Evolutionary conservation across 1,140 invertebrate species (phyloP), one percentile per base, ranked within the genome.

Genomic region (Stegodyphus dumicola): DNA sequence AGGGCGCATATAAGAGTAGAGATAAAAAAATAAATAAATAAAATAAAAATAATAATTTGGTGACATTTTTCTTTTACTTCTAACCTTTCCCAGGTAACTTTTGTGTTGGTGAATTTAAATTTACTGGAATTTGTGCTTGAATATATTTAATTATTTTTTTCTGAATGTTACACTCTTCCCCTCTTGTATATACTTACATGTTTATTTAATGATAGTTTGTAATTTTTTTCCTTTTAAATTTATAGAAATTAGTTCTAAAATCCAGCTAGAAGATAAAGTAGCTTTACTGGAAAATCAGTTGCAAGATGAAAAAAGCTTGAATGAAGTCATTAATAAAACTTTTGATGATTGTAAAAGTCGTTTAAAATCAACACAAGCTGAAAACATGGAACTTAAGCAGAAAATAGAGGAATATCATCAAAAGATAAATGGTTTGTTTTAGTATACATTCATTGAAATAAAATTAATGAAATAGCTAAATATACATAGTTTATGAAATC

Each of bases 261-360:
- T n/a, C 11, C 15, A 67, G 17, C 33, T 85, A 13, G 81, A 85
- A 70, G 74, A 77, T 6, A 33, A 64, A 69, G 48, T 85, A 13
- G 15, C 73, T 4, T 15, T 69, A 13, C 51, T 85, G 15, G 73
- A 85, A 51, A 65, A 70, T 53, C 75, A 86, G 17, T 48, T 86
- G 6, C 70, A 54, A 5, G 70, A 78, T 54, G 84, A 86, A 48
- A 77, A 78, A 53, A 60, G 51, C 11, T 65, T 64, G 48, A 77
- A 56, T 15, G 67, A 77, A 13, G 56, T 78, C 0, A 51, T 77
- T 9, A 73, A 78, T 15, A 77, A 73, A 54, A 53, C 67, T 3
- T 49, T 77, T 7, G 84, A 86, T 7, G 84, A 86, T 53, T 71
- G 66, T 11, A 86, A 78, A 48, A 18, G 18, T 18, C 66, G 76